Evolutionary conservation across 2,113 vertebrate genomes (phyloP), one percentile per base, ranked within the genome.

Genomic region (Clupea harengus): DNA sequence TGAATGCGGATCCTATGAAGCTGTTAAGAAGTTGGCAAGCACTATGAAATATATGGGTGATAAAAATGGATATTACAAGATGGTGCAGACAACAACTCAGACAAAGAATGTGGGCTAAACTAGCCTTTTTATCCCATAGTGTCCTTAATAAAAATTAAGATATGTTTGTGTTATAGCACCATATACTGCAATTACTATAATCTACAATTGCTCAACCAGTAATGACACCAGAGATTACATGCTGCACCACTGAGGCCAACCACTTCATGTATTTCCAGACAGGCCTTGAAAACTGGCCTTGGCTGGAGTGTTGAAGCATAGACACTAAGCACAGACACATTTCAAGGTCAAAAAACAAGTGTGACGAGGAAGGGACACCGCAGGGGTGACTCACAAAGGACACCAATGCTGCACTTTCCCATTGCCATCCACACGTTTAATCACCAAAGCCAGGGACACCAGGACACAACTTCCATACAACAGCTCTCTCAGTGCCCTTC

Each of bases 261-360:
- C 72, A 32, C 32, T 78, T 78, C 15, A 78, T 44, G 13, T 78
- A 78, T 78, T 9, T 78, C 72, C 44, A 25, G 85, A 49, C 52
- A 67, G 84, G 86, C 90, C 91, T 89, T 88, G 87, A 88, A 88
- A 83, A 20, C 45, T 85, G 89, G 39, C 39, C 39, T 39, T 39
- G 39, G 92, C 90, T 60, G 91, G 91, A 91, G 86, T 86, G 82
- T 4, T 28, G 28, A 0, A 39, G 45, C 81, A 88, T 67, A 50
- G 44, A 83, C 85, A 6, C 60, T 57, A 52, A 89, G 87, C 85
- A 82, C 25, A 52, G 32, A 2, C 72, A 86, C 80, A 82, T 81
- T 46, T 18, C 88, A 92, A 92, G 89, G 90, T 90, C 89, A 88
- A 84, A 89, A 86, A 85, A 81, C 57, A 87, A 88, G 72, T 25